Conservation (phyloP, 2,888 invertebrate genomes). For the Arrhopalites spinosus region DNA sequence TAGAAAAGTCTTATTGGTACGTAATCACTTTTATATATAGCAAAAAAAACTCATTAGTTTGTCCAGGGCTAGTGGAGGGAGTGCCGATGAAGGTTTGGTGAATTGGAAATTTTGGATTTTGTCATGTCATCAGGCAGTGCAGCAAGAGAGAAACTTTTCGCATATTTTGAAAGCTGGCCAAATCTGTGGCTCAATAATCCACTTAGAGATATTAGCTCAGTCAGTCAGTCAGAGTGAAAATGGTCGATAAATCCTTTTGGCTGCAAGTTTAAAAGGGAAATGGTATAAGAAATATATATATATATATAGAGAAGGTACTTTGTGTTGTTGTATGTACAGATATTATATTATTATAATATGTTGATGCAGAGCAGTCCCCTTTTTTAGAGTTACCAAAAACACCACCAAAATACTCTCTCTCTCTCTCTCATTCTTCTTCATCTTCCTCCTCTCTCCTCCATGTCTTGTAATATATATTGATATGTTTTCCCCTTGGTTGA, state of each 20-base stretch:
- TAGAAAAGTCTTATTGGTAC: too few relatives aligned
- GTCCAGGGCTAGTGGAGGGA: too few relatives aligned
- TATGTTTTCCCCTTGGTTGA: too few relatives aligned
- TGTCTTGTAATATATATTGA: neutral
- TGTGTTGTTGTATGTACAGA: too few relatives aligned
- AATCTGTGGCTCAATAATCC: conserved; percentile 23
- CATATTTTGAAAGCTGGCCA: conserved; percentile 22
- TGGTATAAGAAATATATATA: neutral
- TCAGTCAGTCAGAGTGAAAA: conserved; percentile 10
- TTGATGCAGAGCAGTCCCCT: too few relatives aligned
- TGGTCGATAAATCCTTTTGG: conserved; percentile 13
- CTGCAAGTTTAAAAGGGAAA: neutral
- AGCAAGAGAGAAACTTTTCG: conserved; percentile 8
- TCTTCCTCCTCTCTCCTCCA: neutral
- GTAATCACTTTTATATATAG: too few relatives aligned
- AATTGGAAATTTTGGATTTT: too few relatives aligned
- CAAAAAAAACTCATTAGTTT: too few relatives aligned
- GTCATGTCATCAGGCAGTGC: too few relatives aligned
- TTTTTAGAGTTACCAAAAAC: too few relatives aligned
- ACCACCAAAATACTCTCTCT: neutral
- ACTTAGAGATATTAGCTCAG: conserved; percentile 16
- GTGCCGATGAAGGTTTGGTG: too few relatives aligned
- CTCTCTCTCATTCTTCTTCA: conserved; percentile 2
- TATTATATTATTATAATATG: neutral
- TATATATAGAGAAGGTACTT: neutral